A percentile compares a stretch with the other conserved stretches of the same genome.
Evolutionary conservation across 2,113 vertebrate genomes (phyloP).

Genomic region (Ondatra zibethicus): DNA sequence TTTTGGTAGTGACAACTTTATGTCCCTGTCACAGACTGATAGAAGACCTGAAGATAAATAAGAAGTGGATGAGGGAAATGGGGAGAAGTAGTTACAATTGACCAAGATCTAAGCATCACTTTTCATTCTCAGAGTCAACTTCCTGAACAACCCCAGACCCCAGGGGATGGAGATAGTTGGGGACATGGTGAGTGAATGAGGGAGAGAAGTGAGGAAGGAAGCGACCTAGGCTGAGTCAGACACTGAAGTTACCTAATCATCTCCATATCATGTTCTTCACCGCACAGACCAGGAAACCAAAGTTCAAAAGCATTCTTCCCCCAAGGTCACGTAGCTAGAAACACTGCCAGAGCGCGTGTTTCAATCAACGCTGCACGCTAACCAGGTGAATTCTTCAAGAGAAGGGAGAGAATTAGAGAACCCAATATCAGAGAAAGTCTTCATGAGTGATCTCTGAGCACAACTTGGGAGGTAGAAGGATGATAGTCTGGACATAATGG

Average conservation of each 20-base stretch:
- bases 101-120: not conserved
- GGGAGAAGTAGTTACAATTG: not conserved
- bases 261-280: not conserved
- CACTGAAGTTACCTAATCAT: not conserved
- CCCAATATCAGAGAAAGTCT: not conserved
- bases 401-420: not conserved
- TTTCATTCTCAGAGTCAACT: not conserved
- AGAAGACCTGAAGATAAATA: not conserved
- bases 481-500: not conserved
- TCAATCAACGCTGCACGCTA: not conserved
- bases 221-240: not conserved
- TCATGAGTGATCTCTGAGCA: not conserved
- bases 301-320: not conserved
- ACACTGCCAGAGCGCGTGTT: not conserved
- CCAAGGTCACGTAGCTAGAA: not conserved
- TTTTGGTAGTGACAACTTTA: conserved; percentile 26
- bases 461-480: not conserved
- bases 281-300: conserved; percentile 22
- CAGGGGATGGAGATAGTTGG: not conserved
- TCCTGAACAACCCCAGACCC: conserved; percentile 13
- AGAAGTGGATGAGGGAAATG: not conserved
- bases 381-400: not conserved
- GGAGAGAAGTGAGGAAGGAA: not conserved
- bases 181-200: not conserved
- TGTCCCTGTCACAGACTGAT: not conserved